Percentiles rank a stretch among this genome's conserved stretches.
phyloP scores from a whole-genome alignment of 2,113 vertebrate genomes.

The Xenus cinereus region DNA sequence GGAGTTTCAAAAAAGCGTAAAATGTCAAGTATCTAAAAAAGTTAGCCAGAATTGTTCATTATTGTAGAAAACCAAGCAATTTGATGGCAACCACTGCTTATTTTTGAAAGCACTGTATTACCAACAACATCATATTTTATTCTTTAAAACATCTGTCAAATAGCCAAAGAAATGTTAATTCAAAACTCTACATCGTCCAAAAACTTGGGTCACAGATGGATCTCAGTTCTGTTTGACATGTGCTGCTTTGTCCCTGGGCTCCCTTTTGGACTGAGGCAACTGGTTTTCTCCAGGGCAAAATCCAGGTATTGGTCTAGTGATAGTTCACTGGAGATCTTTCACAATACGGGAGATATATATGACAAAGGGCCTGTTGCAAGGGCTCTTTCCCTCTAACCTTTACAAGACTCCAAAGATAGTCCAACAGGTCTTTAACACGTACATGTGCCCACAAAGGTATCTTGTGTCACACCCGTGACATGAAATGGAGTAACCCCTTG shows the following conservation, averaged over 20 bases:
- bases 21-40: background rate
- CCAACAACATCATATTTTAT: background rate
- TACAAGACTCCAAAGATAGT: background rate
- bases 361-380: background rate
- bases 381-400: background rate
- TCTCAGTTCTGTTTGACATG: background rate
- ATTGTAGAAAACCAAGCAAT: background rate
- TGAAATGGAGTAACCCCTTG: background rate
- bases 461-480: background rate
- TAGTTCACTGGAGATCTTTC: background rate
- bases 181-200: background rate
- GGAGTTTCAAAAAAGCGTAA: background rate
- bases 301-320: background rate
- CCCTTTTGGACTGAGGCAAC: background rate
- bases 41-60: background rate
- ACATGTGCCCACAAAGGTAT: background rate
- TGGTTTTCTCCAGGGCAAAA: background rate
- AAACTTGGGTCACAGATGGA: background rate
- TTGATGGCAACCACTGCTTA: background rate
- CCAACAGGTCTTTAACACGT: background rate
- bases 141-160: background rate
- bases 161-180: background rate
- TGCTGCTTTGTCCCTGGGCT: background rate
- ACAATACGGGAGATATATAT: background rate
- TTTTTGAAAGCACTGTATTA: background rate